Percentiles rank a stretch among this genome's conserved stretches.
Conservation (phyloP, 2,113 vertebrate genomes). For the Cettia cetti region DNA sequence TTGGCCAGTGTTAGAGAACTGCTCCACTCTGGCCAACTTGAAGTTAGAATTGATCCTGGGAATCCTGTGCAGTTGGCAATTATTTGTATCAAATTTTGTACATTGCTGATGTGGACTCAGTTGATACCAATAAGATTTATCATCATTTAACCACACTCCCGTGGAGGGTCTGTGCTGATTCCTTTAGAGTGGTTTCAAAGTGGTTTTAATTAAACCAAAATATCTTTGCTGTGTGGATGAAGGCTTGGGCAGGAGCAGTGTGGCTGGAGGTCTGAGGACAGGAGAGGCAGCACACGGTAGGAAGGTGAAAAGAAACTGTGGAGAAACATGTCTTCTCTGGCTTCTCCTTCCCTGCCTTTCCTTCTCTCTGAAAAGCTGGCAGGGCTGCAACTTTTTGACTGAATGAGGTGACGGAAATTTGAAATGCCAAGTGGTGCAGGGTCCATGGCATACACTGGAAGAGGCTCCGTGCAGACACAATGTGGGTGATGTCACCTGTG, state of each 20-base stretch:
- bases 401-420: not conserved
- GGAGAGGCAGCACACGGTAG: rapidly evolving
- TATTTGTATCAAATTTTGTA: not conserved
- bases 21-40: rapidly evolving
- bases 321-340: rapidly evolving
- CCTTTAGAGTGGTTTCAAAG: not conserved
- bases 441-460: not conserved
- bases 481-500: not conserved
- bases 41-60: not conserved
- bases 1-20: not conserved
- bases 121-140: not conserved
- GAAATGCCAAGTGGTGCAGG: not conserved
- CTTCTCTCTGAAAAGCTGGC: not conserved
- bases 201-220: not conserved
- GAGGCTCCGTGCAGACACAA: not conserved
- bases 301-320: not conserved
- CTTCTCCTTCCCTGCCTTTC: not conserved
- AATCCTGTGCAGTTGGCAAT: not conserved
- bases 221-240: not conserved
- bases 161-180: not conserved
- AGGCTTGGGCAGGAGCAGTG: not conserved
- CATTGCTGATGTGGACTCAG: rapidly evolving
- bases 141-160: not conserved
- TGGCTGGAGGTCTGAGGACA: not conserved
- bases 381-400: not conserved